Evolutionary conservation across 1,140 invertebrate species (phyloP).

Genomic region (Tetramorium parvispinum): DNA sequence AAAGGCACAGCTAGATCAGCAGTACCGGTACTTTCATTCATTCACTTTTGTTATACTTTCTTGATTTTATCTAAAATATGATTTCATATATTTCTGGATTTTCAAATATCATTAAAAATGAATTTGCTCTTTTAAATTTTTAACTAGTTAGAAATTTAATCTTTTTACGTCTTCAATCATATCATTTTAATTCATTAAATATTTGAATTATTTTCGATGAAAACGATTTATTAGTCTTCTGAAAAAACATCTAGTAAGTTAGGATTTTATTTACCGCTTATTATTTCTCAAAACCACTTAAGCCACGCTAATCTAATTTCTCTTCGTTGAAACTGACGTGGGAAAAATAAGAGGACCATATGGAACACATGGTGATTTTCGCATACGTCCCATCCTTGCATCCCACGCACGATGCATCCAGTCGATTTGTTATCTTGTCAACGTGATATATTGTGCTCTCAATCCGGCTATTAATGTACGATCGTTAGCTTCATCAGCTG

Average conservation of each 20-base stretch:
- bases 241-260: not conserved
- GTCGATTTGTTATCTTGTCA: conserved; percentile 78
- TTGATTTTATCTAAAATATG: not conserved
- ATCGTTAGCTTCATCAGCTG: conserved; percentile 38
- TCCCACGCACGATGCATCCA: conserved; percentile 60
- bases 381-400: conserved; percentile 60
- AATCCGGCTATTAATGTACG: conserved; percentile 38
- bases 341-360: conserved; percentile 74
- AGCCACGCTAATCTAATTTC: conserved; percentile 10
- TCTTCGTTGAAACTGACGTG: conserved; percentile 62
- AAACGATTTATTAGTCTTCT: not conserved
- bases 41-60: not conserved
- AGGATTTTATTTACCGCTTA: conserved; percentile 1
- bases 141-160: not conserved
- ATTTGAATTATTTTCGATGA: too few relatives aligned
- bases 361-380: conserved; percentile 77
- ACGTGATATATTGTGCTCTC: conserved; percentile 71
- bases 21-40: conserved; percentile 91
- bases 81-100: not conserved
- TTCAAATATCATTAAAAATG: not conserved
- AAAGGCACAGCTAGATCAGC: conserved; percentile 97
- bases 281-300: conserved; percentile 34
- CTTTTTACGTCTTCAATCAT: not conserved
- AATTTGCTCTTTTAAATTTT: not conserved
- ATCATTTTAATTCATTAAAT: not conserved